Percentiles rank a stretch among this genome's conserved stretches.
Evolutionary conservation across 2,113 vertebrate genomes (phyloP).

Genomic region (Bujurquina vittata): DNA sequence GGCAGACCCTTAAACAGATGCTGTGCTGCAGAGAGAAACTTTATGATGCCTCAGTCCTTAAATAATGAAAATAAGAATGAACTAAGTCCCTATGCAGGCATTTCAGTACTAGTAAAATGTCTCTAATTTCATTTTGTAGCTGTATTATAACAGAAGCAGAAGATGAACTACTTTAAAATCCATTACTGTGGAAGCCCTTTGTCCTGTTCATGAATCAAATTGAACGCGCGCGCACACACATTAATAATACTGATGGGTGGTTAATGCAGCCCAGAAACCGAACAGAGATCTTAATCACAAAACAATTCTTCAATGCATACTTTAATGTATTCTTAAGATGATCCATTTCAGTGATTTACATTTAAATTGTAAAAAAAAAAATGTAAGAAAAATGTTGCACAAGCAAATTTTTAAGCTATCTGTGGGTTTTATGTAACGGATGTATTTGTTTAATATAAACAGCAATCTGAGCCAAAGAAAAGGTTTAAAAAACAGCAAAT

Average conservation of each 20-base stretch:
- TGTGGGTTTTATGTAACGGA: not conserved
- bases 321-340: accelerated
- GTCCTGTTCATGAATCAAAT: not conserved
- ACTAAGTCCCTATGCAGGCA: not conserved
- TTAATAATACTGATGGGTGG: not conserved
- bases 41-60: not conserved
- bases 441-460: not conserved
- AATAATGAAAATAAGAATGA: not conserved
- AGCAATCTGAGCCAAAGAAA: not conserved
- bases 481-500: not conserved
- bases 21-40: not conserved
- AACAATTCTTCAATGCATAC: not conserved
- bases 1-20: not conserved
- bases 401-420: not conserved
- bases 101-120: not conserved
- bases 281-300: not conserved
- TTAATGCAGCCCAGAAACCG: not conserved
- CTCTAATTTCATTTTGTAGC: constrained; percentile 10
- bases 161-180: constrained; percentile 41
- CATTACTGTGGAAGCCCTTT: constrained; percentile 23
- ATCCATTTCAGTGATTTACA: not conserved
- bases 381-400: not conserved
- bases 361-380: not conserved
- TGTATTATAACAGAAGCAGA: not conserved
- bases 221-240: not conserved